These are phyloP conservation scores for Papilio protenor DNA, from an alignment of 2,888 invertebrate species.

Conservation along the genomic window DNA sequence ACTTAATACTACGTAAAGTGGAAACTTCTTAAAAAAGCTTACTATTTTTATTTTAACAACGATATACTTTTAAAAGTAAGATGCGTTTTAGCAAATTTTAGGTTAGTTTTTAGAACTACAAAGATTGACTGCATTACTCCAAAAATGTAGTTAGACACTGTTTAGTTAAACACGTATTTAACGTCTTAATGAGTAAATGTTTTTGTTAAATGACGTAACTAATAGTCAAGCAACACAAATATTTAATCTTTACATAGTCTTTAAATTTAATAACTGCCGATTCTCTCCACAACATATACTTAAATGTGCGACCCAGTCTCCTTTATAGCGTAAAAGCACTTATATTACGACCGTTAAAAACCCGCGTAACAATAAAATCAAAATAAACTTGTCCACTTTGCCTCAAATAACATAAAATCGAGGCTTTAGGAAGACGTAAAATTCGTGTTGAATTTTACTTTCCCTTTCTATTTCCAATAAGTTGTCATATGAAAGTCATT, in stretches of 20 bases:
- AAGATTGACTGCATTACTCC: no score
- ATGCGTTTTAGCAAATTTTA: neutral
- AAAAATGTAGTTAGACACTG: no score
- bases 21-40: neutral
- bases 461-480: conserved; percentile 8
- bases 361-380: conserved; percentile 11
- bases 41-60: neutral
- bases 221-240: no score
- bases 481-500: conserved; percentile 21
- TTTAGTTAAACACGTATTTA: no score
- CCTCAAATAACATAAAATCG: neutral
- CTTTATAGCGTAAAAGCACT: neutral
- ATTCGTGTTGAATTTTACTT: conserved; percentile 6
- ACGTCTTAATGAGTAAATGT: no score
- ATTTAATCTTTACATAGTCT: no score
- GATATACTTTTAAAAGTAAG: neutral
- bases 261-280: no score
- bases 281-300: no score
- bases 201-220: no score
- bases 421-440: conserved; percentile 14
- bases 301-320: neutral
- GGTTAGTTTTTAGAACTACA: neutral
- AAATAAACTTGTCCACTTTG: neutral
- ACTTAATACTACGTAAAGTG: neutral
- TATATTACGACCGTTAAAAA: neutral